These are phyloP conservation scores for Catostylus mosaicus DNA, from an alignment of 30 jellyfish, hydroid and myxozoan genomes.

Conservation along the genomic window DNA sequence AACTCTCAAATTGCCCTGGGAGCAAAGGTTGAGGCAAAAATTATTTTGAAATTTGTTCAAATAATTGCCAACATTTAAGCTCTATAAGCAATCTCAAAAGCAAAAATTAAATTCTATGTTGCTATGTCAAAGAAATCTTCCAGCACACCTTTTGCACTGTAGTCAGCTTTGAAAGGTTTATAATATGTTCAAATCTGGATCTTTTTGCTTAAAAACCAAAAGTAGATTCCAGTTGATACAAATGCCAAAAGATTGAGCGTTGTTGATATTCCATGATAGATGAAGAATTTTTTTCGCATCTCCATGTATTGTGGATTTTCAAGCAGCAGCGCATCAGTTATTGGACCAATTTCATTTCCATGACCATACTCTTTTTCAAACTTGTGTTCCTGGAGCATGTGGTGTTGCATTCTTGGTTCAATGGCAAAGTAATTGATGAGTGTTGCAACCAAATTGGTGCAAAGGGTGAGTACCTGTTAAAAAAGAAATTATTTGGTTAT, in stretches of 20 bases:
- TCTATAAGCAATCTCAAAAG: no score
- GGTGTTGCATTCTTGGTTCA: slow-evolving; percentile 52
- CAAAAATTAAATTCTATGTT: no score
- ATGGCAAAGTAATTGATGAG: slow-evolving; percentile 37
- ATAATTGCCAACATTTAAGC: no score
- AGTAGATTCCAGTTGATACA: slow-evolving; percentile 52
- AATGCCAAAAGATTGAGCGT: slow-evolving; percentile 58
- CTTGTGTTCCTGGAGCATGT: slow-evolving; percentile 57
- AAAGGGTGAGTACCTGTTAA: slow-evolving; percentile 50
- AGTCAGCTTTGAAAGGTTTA: no score
- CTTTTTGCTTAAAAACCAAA: slow-evolving; percentile 65
- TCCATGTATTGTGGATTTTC: slow-evolving; percentile 58
- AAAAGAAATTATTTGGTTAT: no score
- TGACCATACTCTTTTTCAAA: slow-evolving; percentile 77
- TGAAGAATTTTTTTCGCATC: slow-evolving; percentile 55
- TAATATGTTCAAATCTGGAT: slow-evolving; percentile 27
- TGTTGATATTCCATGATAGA: slow-evolving; percentile 69
- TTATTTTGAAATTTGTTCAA: no score
- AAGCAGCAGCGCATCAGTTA: slow-evolving; percentile 48
- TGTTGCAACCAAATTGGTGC: slow-evolving; percentile 33
- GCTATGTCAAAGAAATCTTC: no score
- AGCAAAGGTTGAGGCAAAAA: no score
- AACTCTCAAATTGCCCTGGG: no score
- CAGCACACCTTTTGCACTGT: no score
- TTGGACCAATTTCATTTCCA: slow-evolving; percentile 78